phyloP scores from a whole-genome alignment of 1,140 invertebrate genomes.

The Atta texana region DNA sequence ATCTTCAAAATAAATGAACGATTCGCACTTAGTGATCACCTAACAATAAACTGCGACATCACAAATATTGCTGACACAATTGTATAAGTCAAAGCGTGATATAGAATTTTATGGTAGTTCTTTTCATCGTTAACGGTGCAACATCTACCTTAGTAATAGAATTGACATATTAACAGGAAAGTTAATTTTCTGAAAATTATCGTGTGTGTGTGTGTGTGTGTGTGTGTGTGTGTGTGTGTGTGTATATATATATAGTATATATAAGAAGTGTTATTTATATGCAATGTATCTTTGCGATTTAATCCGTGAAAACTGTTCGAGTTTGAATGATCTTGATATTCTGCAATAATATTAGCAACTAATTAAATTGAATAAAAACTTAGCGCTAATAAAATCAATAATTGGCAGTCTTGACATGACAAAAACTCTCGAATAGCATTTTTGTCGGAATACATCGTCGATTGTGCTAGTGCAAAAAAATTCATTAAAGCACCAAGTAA shows the following conservation, averaged over 20 bases:
- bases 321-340: not conserved
- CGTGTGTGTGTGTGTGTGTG: too few species aligned
- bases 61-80: not conserved
- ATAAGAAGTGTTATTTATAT: not conserved
- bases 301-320: not conserved
- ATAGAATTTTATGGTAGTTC: not conserved
- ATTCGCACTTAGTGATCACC: not conserved
- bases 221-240: too few species aligned
- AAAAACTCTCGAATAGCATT: not conserved
- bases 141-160: conserved; percentile 8
- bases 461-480: not conserved
- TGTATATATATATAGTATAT: too few species aligned
- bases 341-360: not conserved
- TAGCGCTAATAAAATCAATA: not conserved
- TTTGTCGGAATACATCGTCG: not conserved
- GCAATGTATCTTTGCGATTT: not conserved
- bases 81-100: conserved; percentile 4
- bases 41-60: not conserved
- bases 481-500: conserved; percentile 3
- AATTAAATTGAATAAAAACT: not conserved
- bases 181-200: not conserved
- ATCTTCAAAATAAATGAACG: conserved; percentile 30
- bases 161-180: not conserved
- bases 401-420: not conserved
- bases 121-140: conserved; percentile 21